Conservation (phyloP, 2,113 vertebrate genomes). For the Struthidea cinerea region DNA sequence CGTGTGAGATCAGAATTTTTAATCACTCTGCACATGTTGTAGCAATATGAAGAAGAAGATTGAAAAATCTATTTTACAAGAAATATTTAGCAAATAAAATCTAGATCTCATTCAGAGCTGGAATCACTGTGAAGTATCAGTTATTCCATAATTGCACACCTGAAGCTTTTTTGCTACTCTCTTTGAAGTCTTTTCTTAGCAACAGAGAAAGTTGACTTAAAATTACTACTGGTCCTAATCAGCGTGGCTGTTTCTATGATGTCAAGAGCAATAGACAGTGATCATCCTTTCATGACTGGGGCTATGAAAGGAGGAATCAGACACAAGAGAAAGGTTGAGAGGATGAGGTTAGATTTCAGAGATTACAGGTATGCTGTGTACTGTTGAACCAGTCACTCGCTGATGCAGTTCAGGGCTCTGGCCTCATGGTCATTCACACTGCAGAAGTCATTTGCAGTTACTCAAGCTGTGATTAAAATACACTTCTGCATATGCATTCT, state of each 20-base stretch:
- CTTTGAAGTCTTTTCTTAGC: background rate
- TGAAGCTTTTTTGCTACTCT: background rate
- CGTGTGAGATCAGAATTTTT: constrained; percentile 65
- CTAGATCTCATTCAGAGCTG: constrained; percentile 31
- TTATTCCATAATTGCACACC: background rate
- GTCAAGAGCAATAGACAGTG: background rate
- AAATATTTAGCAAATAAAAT: constrained; percentile 69
- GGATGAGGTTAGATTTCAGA: background rate
- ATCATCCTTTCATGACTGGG: background rate
- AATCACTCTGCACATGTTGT: background rate
- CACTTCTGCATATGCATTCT: background rate
- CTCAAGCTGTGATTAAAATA: background rate
- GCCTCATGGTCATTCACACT: background rate
- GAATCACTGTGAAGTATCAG: background rate
- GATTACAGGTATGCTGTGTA: background rate
- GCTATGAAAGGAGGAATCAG: background rate
- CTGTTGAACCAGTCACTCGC: background rate
- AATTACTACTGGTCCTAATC: background rate
- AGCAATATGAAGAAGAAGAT: constrained; percentile 16
- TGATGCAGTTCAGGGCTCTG: background rate
- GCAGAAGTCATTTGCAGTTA: background rate
- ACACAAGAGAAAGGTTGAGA: background rate
- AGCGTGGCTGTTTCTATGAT: background rate
- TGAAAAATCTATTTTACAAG: constrained; percentile 56
- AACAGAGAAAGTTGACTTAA: background rate